Percentiles rank a stretch among this genome's conserved stretches.
Evolutionary conservation across 2,797 vertebrate species (phyloP).

Genomic region (Selene dorsalis): DNA sequence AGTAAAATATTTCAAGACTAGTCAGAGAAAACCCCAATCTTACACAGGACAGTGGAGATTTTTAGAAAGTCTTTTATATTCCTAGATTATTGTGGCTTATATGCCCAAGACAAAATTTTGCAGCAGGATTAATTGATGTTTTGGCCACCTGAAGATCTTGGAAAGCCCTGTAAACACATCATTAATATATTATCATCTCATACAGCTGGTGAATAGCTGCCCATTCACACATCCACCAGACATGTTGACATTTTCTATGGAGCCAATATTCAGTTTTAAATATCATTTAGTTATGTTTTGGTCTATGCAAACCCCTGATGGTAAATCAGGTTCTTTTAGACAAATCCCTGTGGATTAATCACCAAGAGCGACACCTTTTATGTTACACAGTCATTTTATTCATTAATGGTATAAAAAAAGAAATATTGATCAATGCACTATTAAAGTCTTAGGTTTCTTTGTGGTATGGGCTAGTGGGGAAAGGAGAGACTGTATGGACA

Average conservation of each 20-base stretch:
- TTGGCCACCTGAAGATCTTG: background rate
- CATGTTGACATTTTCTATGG: background rate
- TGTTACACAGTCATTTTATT: background rate
- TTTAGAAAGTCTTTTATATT: slow-evolving; percentile 80
- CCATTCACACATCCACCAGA: background rate
- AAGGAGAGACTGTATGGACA: background rate
- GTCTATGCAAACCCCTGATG: background rate
- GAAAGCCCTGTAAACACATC: slow-evolving; percentile 9
- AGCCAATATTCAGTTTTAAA: background rate
- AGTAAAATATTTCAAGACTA: slow-evolving; percentile 40
- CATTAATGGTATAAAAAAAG: background rate
- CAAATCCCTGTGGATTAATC: background rate
- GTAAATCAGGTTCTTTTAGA: background rate
- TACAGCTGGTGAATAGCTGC: background rate
- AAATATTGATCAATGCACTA: slow-evolving; percentile 12
- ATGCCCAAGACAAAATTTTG: slow-evolving; percentile 11
- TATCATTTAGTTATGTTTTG: background rate
- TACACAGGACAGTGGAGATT: slow-evolving; percentile 19
- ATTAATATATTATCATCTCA: slow-evolving; percentile 16
- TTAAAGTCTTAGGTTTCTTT: background rate
- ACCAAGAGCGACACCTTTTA: background rate
- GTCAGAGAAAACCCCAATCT: slow-evolving; percentile 23
- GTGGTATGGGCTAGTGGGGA: background rate
- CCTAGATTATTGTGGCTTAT: slow-evolving; percentile 44
- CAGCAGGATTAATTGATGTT: slow-evolving; percentile 12